Base-by-base conservation (phyloP, 92 coral and sea anemone species). In the Heliopora coerulea region DNA sequence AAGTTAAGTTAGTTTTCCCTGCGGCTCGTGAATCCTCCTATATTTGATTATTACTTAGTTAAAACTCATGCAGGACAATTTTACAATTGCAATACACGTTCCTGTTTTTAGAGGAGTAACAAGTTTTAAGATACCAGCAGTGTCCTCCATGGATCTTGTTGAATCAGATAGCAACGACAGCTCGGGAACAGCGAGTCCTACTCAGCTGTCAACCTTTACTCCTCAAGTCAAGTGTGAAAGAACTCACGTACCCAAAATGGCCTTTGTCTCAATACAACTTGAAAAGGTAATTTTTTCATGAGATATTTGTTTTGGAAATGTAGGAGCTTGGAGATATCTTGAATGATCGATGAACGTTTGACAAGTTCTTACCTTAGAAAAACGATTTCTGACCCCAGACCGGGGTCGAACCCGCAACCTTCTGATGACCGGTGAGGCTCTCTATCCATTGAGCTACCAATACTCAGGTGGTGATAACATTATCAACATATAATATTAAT, bases 141-240 rank as follows among this genome's bases (percentile, higher is more conserved):
- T 83, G 40, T 87, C 96, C 27, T 82, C 97, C 91, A 68, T 52
- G 96, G 86, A 65, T 80, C 86, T 3, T 82, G 90, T 20, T 40
- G 86, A 70, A 48, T 31, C 77, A 13, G 52, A 83, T 24, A 93
- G 98, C 64, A 96, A 91, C 52, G 89, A 89, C 25, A 88, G 84
- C 35, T 93, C 98, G 29, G 96, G 89, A 26, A 89, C 88, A 78
- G 89, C 79, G 1, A 83, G 82, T 56, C 88, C 84, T 18, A 39
- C 90, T 13, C 96, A 84, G 49, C 60, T 89, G 72, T 59, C 82
- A 49, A 77, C 98, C 35, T 93, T 90, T 66, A 60, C 96, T n/a
- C 70, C 95, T 28, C 91, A 89, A 83, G 74, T 86, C 82, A 91
- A 93, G 56, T 95, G 98, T 59, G 96, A 93, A 56, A 87, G 86